Evolutionary conservation across 2,888 invertebrate genomes (phyloP), one percentile per base, ranked within the genome.

Genomic region (Polietes domitor): DNA sequence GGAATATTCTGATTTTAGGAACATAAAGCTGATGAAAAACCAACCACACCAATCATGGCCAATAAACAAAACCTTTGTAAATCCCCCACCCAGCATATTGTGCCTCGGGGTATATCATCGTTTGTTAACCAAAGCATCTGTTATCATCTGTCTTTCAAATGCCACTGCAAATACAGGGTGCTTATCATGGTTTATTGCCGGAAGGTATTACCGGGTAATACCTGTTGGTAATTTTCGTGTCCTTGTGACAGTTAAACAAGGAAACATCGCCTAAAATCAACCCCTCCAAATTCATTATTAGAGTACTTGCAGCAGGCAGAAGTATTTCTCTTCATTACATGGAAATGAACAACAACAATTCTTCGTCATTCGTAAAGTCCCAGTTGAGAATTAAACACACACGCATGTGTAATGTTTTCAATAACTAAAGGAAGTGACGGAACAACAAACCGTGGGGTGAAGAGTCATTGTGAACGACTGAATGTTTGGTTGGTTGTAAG

Each of bases 371-470:
- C 43, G 21, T 68, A 50, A 37, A 68, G 65, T 81, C 78, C 77
- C 84, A 78, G 72, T 68, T 78, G 75, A 63, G 80, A 75, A 84
- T 72, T 75, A 28, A 71, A 63, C n/a, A n/a, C n/a, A n/a, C n/a
- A n/a, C n/a, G 15, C 4, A 47, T 47, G 47, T 7, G 47, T 47
- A 47, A 47, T 47, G 47, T 47, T 47, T 15, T 47, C 19, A 19
- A 21, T 43, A 68, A 43, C 4, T 32, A 43, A 24, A 47, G 2
- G 7, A 9, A 68, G 17, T 15, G 32, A 1, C 41, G 19, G 21
- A 12, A 24, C 41, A 43, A 5, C 43, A 68, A 68, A 19, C n/a
- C 19, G 41, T 37, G 65, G 43, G 68, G 68, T 68, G 10, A 43
- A 32, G 43, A 24, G 72, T 63, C 21, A 19, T 71, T 47, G n/a